phyloP scores from a whole-genome alignment of 1,140 invertebrate genomes.

The Telenomus remus region DNA sequence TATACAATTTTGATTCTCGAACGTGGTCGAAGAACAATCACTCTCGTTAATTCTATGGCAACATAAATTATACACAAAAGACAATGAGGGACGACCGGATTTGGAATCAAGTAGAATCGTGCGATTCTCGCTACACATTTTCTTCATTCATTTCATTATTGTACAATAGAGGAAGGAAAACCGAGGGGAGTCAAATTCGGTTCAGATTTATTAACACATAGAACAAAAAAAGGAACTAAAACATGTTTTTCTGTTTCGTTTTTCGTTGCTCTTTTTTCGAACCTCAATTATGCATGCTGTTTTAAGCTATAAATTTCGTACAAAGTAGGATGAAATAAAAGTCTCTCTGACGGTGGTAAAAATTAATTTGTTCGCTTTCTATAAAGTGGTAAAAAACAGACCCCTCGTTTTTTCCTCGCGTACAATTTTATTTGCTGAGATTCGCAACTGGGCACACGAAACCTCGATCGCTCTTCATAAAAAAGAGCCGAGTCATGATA shows the following conservation, averaged over 20 bases:
- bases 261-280: too few relatives aligned
- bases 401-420: constrained; percentile 36
- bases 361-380: too few relatives aligned
- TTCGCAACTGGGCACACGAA: constrained; percentile 51
- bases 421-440: constrained; percentile 43
- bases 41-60: constrained; percentile 66
- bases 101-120: constrained; percentile 45
- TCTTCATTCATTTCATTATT: constrained; percentile 9
- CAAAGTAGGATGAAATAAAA: constrained; percentile 25
- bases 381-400: constrained; percentile 24
- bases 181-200: constrained; percentile 55
- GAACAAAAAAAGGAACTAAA: constrained; percentile 27
- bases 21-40: constrained; percentile 61
- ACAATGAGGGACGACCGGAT: constrained; percentile 57
- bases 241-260: too few relatives aligned
- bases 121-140: constrained; percentile 24
- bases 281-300: neutral
- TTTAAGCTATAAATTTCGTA: constrained; percentile 47
- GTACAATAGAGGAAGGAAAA: constrained; percentile 49
- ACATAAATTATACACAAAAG: constrained; percentile 65
- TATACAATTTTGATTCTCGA: constrained; percentile 74
- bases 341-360: too few relatives aligned
- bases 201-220: too few relatives aligned
- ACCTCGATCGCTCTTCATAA: constrained; percentile 56
- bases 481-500: constrained; percentile 64